These are phyloP conservation scores for Eupithecia insigniata DNA, from an alignment of 2,888 invertebrate species.

Conservation along the genomic window DNA sequence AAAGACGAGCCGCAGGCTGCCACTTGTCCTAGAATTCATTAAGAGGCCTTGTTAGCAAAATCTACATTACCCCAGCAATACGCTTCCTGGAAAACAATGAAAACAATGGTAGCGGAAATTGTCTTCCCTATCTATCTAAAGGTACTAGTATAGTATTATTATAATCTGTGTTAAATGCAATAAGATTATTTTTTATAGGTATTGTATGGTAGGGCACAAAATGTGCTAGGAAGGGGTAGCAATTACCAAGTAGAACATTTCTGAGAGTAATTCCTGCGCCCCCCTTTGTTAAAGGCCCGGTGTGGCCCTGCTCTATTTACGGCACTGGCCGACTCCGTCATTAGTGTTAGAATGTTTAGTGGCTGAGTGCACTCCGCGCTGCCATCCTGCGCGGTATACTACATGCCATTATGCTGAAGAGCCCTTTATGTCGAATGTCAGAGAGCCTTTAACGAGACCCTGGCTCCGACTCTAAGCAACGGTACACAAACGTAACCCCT, in stretches of 20 bases:
- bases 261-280: background rate
- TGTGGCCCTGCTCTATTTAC: background rate
- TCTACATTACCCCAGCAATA: background rate
- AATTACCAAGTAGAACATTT: background rate
- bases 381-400: background rate
- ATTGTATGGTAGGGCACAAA: background rate
- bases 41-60: background rate
- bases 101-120: background rate
- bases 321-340: background rate
- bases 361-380: background rate
- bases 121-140: background rate
- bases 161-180: no score
- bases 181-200: background rate
- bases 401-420: slow-evolving; percentile 2
- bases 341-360: slow-evolving; percentile 3
- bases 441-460: background rate
- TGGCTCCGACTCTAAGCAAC: background rate
- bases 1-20: background rate
- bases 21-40: background rate
- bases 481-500: background rate
- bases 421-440: background rate
- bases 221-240: background rate
- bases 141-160: no score
- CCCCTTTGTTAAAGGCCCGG: background rate
- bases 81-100: no score